Percentiles rank a stretch among this genome's conserved stretches.
Conservation (phyloP, 2,888 invertebrate genomes). For the Troilus luridus region DNA sequence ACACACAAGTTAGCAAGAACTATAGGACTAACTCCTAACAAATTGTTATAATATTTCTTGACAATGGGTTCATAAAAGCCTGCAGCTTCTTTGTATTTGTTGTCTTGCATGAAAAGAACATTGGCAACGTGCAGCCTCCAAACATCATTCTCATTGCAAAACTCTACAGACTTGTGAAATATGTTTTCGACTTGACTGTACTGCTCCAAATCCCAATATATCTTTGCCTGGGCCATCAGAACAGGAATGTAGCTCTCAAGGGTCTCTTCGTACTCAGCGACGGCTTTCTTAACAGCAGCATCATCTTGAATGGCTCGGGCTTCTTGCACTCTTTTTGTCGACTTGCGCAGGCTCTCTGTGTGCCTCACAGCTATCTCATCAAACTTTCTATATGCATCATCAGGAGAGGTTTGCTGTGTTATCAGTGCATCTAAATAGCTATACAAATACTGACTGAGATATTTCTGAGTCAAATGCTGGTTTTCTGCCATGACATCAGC, state of each 20-base stretch:
- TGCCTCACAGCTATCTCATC: conserved; percentile 94
- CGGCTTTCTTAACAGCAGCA: conserved; percentile 86
- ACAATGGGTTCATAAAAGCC: conserved; percentile 99
- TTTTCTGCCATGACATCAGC: conserved; percentile 98
- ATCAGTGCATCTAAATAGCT: conserved; percentile 97
- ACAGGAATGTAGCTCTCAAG: conserved; percentile 91
- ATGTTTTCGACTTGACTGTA: conserved; percentile 97
- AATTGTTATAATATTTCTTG: conserved; percentile 92
- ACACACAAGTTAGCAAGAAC: conserved; percentile 98
- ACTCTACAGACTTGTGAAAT: conserved; percentile 96
- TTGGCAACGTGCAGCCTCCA: conserved; percentile 99
- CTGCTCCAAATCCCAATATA: conserved; percentile 97
- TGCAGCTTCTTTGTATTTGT: conserved; percentile 97
- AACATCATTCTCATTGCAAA: conserved; percentile 96
- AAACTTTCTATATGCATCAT: conserved; percentile 95
- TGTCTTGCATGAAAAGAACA: conserved; percentile 99
- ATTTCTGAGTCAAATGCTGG: conserved; percentile 95
- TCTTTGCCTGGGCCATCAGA: conserved; percentile 99
- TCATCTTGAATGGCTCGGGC: conserved; percentile 91
- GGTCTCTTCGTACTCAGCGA: conserved; percentile 92
- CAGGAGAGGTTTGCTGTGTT: conserved; percentile 96
- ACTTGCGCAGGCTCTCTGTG: conserved; percentile 89
- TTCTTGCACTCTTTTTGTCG: conserved; percentile 95
- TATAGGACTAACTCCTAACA: conserved; percentile 94
- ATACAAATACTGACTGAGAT: conserved; percentile 90